Evolutionary conservation across 1,140 invertebrate genomes (phyloP), one percentile per base, ranked within the genome.

Genomic region (Eupristina koningsbergeri): DNA sequence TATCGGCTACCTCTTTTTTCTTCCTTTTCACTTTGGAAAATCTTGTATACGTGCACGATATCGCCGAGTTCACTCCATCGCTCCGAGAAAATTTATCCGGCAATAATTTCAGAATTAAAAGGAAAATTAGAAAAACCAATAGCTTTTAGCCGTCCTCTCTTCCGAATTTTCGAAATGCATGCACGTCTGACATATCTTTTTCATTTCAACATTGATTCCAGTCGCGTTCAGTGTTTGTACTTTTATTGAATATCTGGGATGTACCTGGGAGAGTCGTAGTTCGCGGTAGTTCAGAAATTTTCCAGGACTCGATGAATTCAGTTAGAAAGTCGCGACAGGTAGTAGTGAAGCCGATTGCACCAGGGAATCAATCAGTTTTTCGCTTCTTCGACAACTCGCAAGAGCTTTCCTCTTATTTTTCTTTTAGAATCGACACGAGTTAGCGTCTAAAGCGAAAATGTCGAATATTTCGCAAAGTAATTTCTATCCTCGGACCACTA

Each of bases 161-260:
- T 29, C 36, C 34, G 22, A 74, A 8, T 29, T 64, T 31, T 45
- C 29, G 19, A 53, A 36, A n/a, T 41, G 41, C 41, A 19, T 73
- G 34, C 67, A 7, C 45, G 64, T 50, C 3, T 34, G n/a, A 31
- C 61, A 15, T 71, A 26, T 73, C 73, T 74, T n/a, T 36, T 53
- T 50, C 45, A 63, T 15, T 69, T 11, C 41, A 53, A 58, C 47
- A 61, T 47, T 22, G 26, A 77, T 64, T 77, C 8, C 41, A 8
- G 34, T 26, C 45, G 73, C 45, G 41, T 53, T 34, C 64, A 69
- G 45, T 83, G 75, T 78, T 83, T 83, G 61, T 61, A 78, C 64
- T 82, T 83, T 71, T 61, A 76, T 77, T 74, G 45, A 47, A 53
- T 67, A 75, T 36, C 61, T 39, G 26, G 3, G 13, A 11, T 8